These are phyloP conservation scores for Gobionotothen gibberifrons DNA, from an alignment of 2,797 vertebrate genomes.

Conservation along the genomic window DNA sequence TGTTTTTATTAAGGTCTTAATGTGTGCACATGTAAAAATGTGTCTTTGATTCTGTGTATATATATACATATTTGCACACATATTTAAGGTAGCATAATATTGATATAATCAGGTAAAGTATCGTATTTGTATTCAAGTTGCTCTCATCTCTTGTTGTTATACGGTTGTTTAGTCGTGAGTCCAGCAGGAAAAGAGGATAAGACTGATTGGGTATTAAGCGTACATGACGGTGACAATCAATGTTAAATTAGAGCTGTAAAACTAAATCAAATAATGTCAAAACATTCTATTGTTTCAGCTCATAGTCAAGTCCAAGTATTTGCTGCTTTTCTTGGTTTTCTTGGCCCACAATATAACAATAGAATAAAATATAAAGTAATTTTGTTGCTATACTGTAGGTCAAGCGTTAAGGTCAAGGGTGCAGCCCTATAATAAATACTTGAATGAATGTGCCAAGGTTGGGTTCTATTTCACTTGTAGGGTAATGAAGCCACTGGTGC, in stretches of 20 bases:
- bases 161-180: background rate
- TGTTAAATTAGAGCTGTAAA: background rate
- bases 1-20: too few relatives aligned
- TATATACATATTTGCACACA: too few relatives aligned
- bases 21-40: too few relatives aligned
- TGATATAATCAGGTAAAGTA: too few relatives aligned
- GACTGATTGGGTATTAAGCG: background rate
- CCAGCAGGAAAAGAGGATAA: background rate
- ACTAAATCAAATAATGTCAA: background rate
- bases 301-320: background rate
- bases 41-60: too few relatives aligned
- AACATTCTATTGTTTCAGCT: background rate
- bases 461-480: background rate
- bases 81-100: too few relatives aligned
- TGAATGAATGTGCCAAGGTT: background rate
- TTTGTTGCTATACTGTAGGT: background rate
- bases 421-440: too few relatives aligned
- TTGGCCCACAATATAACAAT: background rate
- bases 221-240: too few relatives aligned
- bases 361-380: background rate
- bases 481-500: slow-evolving; percentile 22
- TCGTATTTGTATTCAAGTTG: background rate
- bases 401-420: too few relatives aligned
- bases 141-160: background rate
- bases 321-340: background rate